Percentiles rank a stretch among this genome's conserved stretches.
phyloP scores from a whole-genome alignment of 2,888 invertebrate genomes.

The Volucella inanis region DNA sequence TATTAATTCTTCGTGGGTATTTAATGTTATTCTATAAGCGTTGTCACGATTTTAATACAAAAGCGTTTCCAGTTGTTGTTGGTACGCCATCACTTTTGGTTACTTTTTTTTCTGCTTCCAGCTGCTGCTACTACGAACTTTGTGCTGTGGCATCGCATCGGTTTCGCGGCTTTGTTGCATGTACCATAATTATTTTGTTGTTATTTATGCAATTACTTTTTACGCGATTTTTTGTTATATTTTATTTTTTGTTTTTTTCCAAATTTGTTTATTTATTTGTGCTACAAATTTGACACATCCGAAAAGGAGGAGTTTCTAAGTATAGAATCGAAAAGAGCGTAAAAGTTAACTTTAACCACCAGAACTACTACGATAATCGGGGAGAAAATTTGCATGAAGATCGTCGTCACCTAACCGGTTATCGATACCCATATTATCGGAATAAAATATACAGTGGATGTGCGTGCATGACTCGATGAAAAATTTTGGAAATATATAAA shows the following conservation, averaged over 20 bases:
- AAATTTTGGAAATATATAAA: slow-evolving; percentile 14
- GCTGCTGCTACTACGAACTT: neutral
- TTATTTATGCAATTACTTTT: neutral
- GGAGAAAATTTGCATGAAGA: slow-evolving; percentile 32
- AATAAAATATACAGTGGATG: neutral
- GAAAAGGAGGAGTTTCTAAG: neutral
- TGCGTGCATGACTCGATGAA: slow-evolving; percentile 22
- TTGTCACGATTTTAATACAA: slow-evolving; percentile 25
- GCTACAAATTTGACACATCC: neutral
- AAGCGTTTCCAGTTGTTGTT: slow-evolving; percentile 47
- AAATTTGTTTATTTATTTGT: slow-evolving; percentile 6
- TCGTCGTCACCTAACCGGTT: slow-evolving; percentile 46
- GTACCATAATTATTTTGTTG: neutral
- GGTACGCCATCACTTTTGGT: slow-evolving; percentile 50
- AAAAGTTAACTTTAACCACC: neutral
- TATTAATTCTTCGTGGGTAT: slow-evolving; percentile 19
- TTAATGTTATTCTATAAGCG: slow-evolving; percentile 29
- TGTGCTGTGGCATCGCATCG: neutral
- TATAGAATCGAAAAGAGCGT: neutral
- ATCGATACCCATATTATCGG: slow-evolving; percentile 23
- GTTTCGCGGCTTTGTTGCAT: neutral
- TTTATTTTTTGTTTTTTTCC: neutral
- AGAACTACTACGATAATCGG: neutral
- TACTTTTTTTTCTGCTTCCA: slow-evolving; percentile 14
- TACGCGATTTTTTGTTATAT: too few relatives aligned